Evolutionary conservation across 2,888 invertebrate species (phyloP).

Genomic region (Nesidiocoris tenuis): DNA sequence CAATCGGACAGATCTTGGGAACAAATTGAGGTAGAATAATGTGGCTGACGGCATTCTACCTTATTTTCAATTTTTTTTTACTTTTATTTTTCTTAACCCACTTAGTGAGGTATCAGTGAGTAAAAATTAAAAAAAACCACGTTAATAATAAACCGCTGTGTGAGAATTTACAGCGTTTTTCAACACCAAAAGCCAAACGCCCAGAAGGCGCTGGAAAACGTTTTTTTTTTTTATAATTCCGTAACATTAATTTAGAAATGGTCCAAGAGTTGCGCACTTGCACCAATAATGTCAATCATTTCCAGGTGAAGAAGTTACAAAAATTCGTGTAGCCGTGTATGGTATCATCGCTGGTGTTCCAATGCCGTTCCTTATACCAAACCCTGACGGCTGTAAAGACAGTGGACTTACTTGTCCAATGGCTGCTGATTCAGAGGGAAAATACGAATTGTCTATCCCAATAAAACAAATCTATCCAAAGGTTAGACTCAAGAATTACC

Average conservation of each 20-base stretch:
- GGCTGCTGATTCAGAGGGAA: constrained; percentile 7
- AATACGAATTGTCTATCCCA: constrained; percentile 37
- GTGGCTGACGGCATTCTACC: too few species aligned
- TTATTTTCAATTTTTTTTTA: too few species aligned
- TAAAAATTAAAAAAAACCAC: neutral
- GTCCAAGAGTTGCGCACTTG: too few species aligned
- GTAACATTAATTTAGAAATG: too few species aligned
- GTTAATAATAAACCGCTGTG: neutral
- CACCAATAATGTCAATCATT: neutral
- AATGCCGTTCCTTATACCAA: constrained; percentile 42
- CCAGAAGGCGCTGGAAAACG: too few species aligned
- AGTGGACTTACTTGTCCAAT: constrained; percentile 44
- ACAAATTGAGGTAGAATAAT: too few species aligned
- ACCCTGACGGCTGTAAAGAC: constrained; percentile 44
- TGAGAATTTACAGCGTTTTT: too few species aligned
- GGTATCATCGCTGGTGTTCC: constrained; percentile 44
- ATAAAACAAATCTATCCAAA: constrained; percentile 33
- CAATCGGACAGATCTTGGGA: too few species aligned
- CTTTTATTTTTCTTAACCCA: too few species aligned
- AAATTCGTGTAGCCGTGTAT: constrained; percentile 32
- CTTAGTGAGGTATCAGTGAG: too few species aligned
- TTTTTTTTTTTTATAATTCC: too few species aligned
- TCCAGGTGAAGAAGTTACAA: constrained; percentile 32
- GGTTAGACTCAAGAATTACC: too few species aligned
- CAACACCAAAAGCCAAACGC: neutral